Conservation (phyloP, 1,140 invertebrate genomes). For the Microplitis mediator region DNA sequence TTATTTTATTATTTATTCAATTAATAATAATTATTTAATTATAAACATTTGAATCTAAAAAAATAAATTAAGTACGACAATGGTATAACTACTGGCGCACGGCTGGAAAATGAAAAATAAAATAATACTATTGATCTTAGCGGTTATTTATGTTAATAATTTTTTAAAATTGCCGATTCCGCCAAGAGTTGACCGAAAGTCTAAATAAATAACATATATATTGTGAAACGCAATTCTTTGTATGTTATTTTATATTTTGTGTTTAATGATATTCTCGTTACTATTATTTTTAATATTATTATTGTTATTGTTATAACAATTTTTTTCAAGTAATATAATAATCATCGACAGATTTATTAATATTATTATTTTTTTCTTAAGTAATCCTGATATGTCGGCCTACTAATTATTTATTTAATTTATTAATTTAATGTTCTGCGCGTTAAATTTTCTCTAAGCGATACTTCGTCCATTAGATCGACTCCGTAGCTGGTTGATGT, state of each 20-base stretch:
- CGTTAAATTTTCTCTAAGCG: conserved; percentile 36
- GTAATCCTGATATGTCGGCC: conserved; percentile 44
- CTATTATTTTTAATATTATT: no score
- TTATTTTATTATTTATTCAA: no score
- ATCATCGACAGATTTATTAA: conserved; percentile 15
- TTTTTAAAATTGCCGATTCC: conserved; percentile 24
- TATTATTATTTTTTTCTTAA: conserved; percentile 22
- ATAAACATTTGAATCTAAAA: background rate
- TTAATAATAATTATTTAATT: background rate
- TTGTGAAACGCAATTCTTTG: no score
- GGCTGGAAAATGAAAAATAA: background rate
- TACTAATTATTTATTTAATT: conserved; percentile 34
- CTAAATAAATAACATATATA: background rate
- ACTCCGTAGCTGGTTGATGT: conserved; percentile 53
- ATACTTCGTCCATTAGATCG: conserved; percentile 50
- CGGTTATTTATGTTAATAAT: background rate
- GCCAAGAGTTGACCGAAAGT: conserved; percentile 16
- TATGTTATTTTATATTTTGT: no score
- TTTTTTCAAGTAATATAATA: background rate
- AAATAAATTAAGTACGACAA: conserved; percentile 31
- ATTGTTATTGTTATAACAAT: no score
- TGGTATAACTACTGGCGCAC: conserved; percentile 27
- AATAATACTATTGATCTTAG: background rate
- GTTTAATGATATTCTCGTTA: no score
- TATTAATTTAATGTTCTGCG: conserved; percentile 38